These are phyloP conservation scores for Enhydra lutris DNA, from an alignment of 2,113 vertebrate species.

Conservation along the genomic window DNA sequence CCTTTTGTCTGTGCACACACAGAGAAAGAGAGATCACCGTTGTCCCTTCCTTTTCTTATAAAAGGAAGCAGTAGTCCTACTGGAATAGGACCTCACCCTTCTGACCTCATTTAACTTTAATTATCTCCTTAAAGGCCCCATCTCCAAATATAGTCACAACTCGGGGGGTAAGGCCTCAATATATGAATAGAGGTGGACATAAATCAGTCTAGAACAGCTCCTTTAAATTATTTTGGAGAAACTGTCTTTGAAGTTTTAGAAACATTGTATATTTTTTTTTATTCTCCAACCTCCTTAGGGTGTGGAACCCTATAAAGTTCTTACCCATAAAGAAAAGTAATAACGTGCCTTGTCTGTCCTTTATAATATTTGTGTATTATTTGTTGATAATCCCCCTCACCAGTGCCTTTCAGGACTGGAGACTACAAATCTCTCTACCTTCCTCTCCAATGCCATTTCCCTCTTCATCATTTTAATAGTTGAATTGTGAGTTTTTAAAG, in stretches of 20 bases:
- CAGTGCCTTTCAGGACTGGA: background rate
- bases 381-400: background rate
- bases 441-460: background rate
- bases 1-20: background rate
- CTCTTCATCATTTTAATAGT: background rate
- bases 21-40: background rate
- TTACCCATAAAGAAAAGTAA: background rate
- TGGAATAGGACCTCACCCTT: background rate
- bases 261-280: background rate
- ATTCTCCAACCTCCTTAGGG: background rate
- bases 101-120: background rate
- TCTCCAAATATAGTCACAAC: background rate
- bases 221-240: background rate
- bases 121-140: background rate
- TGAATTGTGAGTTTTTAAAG: background rate
- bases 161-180: background rate
- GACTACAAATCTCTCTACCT: background rate
- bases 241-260: background rate
- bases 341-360: background rate
- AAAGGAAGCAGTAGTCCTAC: background rate
- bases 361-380: background rate
- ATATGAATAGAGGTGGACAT: background rate
- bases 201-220: background rate
- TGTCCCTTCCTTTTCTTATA: background rate
- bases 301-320: background rate